These are phyloP conservation scores for Euproctis similis DNA, from an alignment of 2,888 invertebrate species.

Conservation along the genomic window DNA sequence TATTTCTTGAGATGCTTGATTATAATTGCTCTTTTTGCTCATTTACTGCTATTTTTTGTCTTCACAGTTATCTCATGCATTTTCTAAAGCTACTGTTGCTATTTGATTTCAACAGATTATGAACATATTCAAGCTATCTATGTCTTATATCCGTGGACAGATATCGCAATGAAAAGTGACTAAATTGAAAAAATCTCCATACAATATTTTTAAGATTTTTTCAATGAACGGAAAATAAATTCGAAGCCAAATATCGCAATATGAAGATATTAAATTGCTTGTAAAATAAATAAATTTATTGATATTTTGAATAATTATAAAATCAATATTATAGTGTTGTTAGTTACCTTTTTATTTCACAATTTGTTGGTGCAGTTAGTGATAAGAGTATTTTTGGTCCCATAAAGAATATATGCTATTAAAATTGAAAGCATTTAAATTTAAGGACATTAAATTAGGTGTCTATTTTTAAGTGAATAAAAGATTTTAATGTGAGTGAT, in stretches of 20 bases:
- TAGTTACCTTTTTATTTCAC: constrained; percentile 60
- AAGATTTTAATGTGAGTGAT: too few species aligned
- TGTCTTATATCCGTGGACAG: too few species aligned
- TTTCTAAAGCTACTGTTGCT: too few species aligned
- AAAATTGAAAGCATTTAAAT: background rate
- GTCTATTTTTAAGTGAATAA: too few species aligned
- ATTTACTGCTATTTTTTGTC: too few species aligned
- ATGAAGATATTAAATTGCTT: constrained; percentile 39
- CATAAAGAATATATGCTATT: too few species aligned
- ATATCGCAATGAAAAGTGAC: too few species aligned
- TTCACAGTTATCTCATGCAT: too few species aligned
- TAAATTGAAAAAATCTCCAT: constrained; percentile 29
- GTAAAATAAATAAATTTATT: constrained; percentile 44
- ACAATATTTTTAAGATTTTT: constrained; percentile 21
- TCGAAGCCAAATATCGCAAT: constrained; percentile 67
- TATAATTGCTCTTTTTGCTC: too few species aligned
- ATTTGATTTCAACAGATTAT: too few species aligned
- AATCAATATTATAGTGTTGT: constrained; percentile 50
- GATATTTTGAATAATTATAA: constrained; percentile 41
- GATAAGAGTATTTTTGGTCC: constrained; percentile 7
- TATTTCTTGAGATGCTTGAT: too few species aligned
- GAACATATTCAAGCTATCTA: too few species aligned
- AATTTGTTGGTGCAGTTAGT: constrained; percentile 52
- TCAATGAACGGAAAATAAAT: constrained; percentile 37
- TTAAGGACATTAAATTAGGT: background rate